phyloP scores from a whole-genome alignment of 2,888 invertebrate species.

The Exocentrus adspersus region DNA sequence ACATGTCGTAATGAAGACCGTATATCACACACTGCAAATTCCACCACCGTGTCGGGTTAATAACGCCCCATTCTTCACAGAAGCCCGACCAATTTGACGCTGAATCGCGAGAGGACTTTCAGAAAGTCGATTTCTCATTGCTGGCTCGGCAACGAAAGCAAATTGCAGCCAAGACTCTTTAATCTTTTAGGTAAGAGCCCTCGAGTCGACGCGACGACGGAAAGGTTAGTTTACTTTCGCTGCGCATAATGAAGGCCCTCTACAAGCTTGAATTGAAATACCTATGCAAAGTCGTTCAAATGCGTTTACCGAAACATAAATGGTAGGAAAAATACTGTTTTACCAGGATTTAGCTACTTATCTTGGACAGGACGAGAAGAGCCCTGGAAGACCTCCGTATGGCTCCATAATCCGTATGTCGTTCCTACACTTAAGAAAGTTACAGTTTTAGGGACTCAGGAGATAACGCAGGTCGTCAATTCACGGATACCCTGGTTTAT shows the following conservation, averaged over 20 bases:
- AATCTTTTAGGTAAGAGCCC: conserved; percentile 10
- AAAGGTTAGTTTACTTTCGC: background rate
- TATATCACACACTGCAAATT: conserved; percentile 23
- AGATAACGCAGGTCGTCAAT: too few species aligned
- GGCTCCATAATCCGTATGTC: too few species aligned
- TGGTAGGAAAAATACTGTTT: too few species aligned
- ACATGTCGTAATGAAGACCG: conserved; percentile 19
- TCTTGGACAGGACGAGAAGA: too few species aligned
- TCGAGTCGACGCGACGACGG: background rate
- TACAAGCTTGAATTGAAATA: too few species aligned
- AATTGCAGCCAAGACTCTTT: conserved; percentile 12
- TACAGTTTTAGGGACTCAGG: too few species aligned
- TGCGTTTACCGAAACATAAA: too few species aligned
- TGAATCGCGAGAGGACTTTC: conserved; percentile 14
- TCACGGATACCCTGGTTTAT: too few species aligned
- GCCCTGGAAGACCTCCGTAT: too few species aligned
- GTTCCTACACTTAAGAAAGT: too few species aligned
- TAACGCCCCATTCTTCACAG: conserved; percentile 24
- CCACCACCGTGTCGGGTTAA: conserved; percentile 19
- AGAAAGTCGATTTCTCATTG: conserved; percentile 25
- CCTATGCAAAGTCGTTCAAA: too few species aligned
- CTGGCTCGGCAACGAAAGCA: conserved; percentile 1
- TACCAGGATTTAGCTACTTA: too few species aligned
- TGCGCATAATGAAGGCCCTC: background rate
- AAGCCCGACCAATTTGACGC: conserved; percentile 22